Evolutionary conservation across 2,888 invertebrate species (phyloP), one percentile per base, ranked within the genome.

Genomic region (Sialis lutaria): DNA sequence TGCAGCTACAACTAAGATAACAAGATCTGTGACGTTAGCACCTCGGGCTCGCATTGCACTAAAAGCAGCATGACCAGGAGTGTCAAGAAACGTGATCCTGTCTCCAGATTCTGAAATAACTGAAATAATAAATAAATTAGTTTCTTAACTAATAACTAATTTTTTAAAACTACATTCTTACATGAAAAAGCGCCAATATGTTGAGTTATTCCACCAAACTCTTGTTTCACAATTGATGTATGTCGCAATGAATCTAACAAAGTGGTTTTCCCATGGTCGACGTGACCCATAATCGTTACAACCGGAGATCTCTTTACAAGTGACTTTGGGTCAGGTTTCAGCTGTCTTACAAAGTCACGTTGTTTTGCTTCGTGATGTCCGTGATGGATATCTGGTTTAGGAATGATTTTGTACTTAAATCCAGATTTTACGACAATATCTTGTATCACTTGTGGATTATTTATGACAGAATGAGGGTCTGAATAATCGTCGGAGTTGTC

Each of bases 251-350:
- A 73, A 66, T 97, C 97, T 5, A 98, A 67, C 5, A 99, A 70
- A 0, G 97, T 97, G 3, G 98, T 98, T 73, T 98, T 97, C 4
- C 98, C 98, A 68, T 98, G 98, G 72, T 98, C 98, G 2, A 98
- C 96, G 65, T 99, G 98, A 0, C 98, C 98, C 97, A 98, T 98
- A 43, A 99, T 89, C 5, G 97, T 93, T 0, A 96, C 93, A 1
- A 98, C 88, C 0, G 98, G 93, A 9, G 91, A 85, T 2, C 97
- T 75, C 4, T 75, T 75, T 39, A 76, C 71, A 9, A 91, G 68
- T 10, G 73, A 70, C 42, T 74, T 73, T 5, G 75, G 66, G 9
- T 75, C 63, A 1, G 88, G 74, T 0, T 83, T 78, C 0, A 84
- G 79, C 42, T 77, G 64, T 0, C 76, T 74, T 0, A 63, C 55